Conservation (phyloP, 2,797 vertebrate species). For the Rhadinocentrus ornatus region DNA sequence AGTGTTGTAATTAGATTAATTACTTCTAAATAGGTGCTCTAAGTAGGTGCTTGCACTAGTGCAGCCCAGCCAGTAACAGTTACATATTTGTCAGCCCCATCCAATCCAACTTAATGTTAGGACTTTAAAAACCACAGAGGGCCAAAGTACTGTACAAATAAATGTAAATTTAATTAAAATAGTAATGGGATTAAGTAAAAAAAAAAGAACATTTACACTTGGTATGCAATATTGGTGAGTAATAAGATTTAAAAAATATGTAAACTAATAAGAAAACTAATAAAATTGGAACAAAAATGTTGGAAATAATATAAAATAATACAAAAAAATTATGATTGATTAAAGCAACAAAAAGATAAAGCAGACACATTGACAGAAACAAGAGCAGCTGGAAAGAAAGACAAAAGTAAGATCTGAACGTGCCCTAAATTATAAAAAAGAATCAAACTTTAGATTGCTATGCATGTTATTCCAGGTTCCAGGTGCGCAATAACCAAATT, state of each 20-base stretch:
- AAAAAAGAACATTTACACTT: neutral
- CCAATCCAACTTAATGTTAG: neutral
- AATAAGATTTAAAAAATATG: neutral
- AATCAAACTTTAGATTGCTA: neutral
- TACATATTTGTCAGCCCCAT: neutral
- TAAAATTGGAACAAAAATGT: neutral
- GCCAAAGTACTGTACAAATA: neutral
- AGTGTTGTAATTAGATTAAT: neutral
- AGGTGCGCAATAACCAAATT: conserved; percentile 17
- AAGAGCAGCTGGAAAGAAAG: conserved; percentile 1
- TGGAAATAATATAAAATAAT: neutral
- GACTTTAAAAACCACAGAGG: neutral
- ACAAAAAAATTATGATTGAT: neutral
- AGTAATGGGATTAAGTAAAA: neutral
- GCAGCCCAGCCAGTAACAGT: neutral
- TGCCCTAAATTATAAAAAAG: conserved; percentile 15
- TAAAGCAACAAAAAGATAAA: conserved; percentile 7
- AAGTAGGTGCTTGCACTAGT: neutral
- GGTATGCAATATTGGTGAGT: neutral
- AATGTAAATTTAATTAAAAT: too few relatives aligned
- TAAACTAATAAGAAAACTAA: neutral
- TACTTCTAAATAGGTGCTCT: neutral
- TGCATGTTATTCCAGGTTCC: conserved; percentile 7
- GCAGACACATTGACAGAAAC: conserved; percentile 1
- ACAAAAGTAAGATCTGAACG: conserved; percentile 14